Evolutionary conservation across 2,797 vertebrate species (phyloP), one percentile per base, ranked within the genome.

Genomic region (Spatula versicolor): DNA sequence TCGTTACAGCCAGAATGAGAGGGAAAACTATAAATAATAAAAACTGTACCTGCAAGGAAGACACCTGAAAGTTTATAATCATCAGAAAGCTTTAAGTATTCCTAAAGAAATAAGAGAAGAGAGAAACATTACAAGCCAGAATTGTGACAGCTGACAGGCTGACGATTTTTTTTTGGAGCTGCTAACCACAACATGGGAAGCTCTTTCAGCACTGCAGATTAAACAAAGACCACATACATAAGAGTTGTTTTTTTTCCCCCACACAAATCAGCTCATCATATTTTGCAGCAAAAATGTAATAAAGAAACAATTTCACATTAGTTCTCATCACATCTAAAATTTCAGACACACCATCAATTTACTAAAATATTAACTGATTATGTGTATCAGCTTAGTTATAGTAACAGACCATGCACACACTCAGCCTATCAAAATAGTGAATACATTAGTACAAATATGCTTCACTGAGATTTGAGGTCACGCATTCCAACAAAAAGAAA

Each of bases 21-120:
- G 25, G 63, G 20, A 69, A 96, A 85, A 75, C 17, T 16, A 23
- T 3, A 58, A 9, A 21, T 23, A 73, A 66, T 69, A 45, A 69
- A 82, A 93, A 68, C 37, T 98, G 98, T 98, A 99, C 99, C 99
- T 97, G 98, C 98, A 93, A 99, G 93, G 93, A 98, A 99, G 93
- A 98, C 96, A 52, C 97, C 98, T 62, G 87, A 97, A 94, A 99
- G 89, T 81, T 94, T 97, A 96, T 98, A 98, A 88, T 96, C 98
- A 83, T 97, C 93, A n/a, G 98, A 98, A 66, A 97, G 96, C 95
- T 98, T 98, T 89, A 99, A 86, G 92, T 98, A 99, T 86, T 98
- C 98, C 99, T 99, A 86, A 45, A 71, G 60, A 96, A 96, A 83
- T 35, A 86, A 69, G 79, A 96, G 3, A 86, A 74, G 62, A 90